These are phyloP conservation scores for Procavia capensis DNA, from an alignment of 2,113 vertebrate genomes.

Conservation along the genomic window DNA sequence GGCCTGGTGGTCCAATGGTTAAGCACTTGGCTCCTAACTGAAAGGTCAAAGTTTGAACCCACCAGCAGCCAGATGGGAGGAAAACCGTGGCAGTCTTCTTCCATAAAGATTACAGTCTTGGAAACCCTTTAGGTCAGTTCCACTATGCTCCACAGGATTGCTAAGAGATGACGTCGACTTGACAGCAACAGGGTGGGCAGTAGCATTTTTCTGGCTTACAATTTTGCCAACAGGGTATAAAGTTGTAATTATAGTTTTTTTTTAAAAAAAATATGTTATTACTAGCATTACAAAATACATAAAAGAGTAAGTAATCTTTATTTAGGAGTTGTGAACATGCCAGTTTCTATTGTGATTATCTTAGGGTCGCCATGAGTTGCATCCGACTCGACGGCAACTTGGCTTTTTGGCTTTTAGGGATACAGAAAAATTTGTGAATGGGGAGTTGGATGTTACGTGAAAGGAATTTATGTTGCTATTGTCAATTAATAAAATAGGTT, in stretches of 20 bases:
- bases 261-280: background rate
- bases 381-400: too few relatives aligned
- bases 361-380: too few relatives aligned
- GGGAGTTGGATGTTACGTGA: background rate
- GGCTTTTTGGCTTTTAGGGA: too few relatives aligned
- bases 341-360: background rate
- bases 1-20: background rate
- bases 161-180: background rate
- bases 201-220: background rate
- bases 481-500: background rate
- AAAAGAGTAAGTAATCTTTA: background rate
- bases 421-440: background rate
- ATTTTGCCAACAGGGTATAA: background rate
- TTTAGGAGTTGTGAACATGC: background rate
- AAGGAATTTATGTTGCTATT: background rate
- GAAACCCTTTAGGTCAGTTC: background rate
- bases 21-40: background rate
- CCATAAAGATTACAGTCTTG: background rate
- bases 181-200: background rate
- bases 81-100: background rate
- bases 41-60: background rate
- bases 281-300: background rate
- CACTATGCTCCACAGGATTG: background rate
- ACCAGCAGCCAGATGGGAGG: background rate
- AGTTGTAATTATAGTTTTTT: background rate